Base-by-base conservation (phyloP, 2,888 invertebrate genomes). In the Helleia helle region DNA sequence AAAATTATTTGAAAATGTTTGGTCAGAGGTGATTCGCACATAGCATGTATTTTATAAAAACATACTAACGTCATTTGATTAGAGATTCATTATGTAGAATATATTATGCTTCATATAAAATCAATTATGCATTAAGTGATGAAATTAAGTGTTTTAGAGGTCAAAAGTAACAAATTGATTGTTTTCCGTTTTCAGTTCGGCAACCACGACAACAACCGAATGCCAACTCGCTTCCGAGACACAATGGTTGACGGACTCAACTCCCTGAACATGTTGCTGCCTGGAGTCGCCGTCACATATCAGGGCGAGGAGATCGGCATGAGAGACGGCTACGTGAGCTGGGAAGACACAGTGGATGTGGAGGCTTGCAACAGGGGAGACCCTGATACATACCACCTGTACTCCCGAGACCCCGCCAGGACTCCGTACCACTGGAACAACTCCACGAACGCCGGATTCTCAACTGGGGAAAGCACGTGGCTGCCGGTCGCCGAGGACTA, bases 241-340 rank as follows among this genome's bases (percentile, higher is more conserved):
- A 86, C 88, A 51, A 87, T 91, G 58, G 87, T 90, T 0, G 91
- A 93, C 45, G 89, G 89, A 0, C 62, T 93, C 2, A 92, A 91
- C 62, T 87, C 91, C 55, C 69, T 95, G 40, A 87, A 88, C 43
- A 81, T 92, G 59, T 65, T 92, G 8, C 71, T 96, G 14, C 93
- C 93, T 0, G 95, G 95, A 24, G 89, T 91, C 0, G 87, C 91
- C 0, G 87, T 93, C n/a, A 90, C 91, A 0, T 95, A 95, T 70
- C 93, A 95, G 56, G 94, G 93, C 0, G 93, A 93, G 56, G 93
- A 93, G 64, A 89, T 93, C 15, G 93, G 91, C 0, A 91, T 93
- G 91, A 68, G 73, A 25, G 88, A 92, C 50, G 87, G 86, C 0
- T 67, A 64, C 44, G 81, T 89, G 40, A 79, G 86, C 47, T 89